These are phyloP conservation scores for Spilarctia lutea DNA, from an alignment of 2,888 invertebrate species.

Conservation along the genomic window DNA sequence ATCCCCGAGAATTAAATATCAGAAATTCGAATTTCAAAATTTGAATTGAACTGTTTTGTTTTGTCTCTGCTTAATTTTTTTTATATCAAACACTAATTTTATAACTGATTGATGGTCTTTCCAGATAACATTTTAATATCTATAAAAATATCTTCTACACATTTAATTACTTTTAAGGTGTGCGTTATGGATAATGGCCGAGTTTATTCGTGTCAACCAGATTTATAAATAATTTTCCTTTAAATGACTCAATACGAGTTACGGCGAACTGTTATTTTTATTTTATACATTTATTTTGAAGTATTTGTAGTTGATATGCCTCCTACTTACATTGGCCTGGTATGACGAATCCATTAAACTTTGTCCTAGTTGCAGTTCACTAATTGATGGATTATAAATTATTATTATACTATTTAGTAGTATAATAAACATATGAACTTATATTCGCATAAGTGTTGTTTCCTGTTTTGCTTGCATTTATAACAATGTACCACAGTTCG, in stretches of 20 bases:
- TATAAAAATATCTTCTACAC: conserved; percentile 23
- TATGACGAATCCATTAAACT: conserved; percentile 38
- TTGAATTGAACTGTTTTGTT: too few relatives aligned
- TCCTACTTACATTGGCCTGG: conserved; percentile 29
- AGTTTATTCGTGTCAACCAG: conserved; percentile 20
- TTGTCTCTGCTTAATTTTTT: too few relatives aligned
- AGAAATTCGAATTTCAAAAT: too few relatives aligned
- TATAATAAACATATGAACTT: not conserved
- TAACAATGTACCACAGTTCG: not conserved
- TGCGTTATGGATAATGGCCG: conserved; percentile 26
- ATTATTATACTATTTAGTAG: not conserved
- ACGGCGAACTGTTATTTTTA: conserved; percentile 42
- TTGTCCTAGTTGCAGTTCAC: conserved; percentile 29
- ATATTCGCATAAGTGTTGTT: not conserved
- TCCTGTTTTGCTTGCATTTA: not conserved
- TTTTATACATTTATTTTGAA: conserved; percentile 29
- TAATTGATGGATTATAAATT: conserved; percentile 38
- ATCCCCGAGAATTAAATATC: too few relatives aligned
- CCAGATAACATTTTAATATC: too few relatives aligned
- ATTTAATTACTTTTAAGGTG: conserved; percentile 28
- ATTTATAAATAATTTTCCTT: conserved; percentile 47
- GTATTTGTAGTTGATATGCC: conserved; percentile 28
- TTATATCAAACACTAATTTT: too few relatives aligned
- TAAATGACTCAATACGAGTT: conserved; percentile 44
- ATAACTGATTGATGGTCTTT: too few relatives aligned